Percentiles rank a stretch among this genome's conserved stretches.
These are phyloP conservation scores for Scortum barcoo DNA, from an alignment of 2,113 vertebrate genomes.

Conservation along the genomic window DNA sequence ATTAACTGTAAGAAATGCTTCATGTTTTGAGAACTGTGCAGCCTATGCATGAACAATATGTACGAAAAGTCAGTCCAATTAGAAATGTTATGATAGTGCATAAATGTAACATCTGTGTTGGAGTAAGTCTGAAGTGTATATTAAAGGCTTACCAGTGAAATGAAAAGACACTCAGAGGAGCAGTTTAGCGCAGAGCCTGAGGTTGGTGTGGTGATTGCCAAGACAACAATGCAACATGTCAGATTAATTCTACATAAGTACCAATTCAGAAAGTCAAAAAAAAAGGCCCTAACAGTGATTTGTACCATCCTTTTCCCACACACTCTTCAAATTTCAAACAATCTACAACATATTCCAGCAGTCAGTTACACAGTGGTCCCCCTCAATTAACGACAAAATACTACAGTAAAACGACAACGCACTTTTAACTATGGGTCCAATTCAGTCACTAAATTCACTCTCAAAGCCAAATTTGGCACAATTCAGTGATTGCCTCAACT, in stretches of 20 bases:
- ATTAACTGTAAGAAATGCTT: constrained; percentile 48
- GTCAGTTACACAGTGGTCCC: constrained; percentile 80
- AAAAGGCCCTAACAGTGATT: constrained; percentile 78
- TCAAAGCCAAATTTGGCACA: constrained; percentile 41
- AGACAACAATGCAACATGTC: constrained; percentile 61
- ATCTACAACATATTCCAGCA: constrained; percentile 74
- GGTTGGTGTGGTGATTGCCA: constrained; percentile 70
- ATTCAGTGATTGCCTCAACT: constrained; percentile 52
- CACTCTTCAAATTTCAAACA: constrained; percentile 51
- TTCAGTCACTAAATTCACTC: constrained; percentile 46
- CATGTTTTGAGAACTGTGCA: constrained; percentile 56
- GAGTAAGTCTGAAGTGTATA: constrained; percentile 8
- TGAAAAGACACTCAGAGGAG: constrained; percentile 63
- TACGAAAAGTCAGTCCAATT: constrained; percentile 30
- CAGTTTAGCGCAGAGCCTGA: constrained; percentile 54
- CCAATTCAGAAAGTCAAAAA: constrained; percentile 46
- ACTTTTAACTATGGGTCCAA: constrained; percentile 47
- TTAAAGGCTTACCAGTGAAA: constrained; percentile 70
- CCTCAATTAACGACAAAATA: constrained; percentile 46
- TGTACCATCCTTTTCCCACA: constrained; percentile 62
- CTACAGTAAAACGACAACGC: not conserved
- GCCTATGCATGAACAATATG: constrained; percentile 49
- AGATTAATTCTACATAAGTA: constrained; percentile 61
- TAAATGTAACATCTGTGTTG: constrained; percentile 17
- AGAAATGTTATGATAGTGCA: constrained; percentile 46